phyloP scores from a whole-genome alignment of 2,113 vertebrate species.

The Daphoenositta chrysoptera region DNA sequence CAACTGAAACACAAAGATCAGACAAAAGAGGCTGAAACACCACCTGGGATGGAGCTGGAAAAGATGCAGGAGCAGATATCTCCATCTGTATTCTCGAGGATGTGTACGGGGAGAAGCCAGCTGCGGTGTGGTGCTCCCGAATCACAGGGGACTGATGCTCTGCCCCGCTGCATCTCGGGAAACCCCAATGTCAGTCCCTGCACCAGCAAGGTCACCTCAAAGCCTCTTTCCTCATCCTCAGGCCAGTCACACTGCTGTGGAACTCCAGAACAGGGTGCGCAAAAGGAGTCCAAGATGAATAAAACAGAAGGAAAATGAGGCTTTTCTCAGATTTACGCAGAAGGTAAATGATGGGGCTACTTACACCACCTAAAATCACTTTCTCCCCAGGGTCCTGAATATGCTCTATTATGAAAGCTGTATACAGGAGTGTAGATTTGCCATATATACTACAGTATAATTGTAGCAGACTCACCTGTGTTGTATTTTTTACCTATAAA shows the following conservation, averaged over 20 bases:
- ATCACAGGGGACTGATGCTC: background rate
- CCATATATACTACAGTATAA: background rate
- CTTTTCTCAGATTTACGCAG: background rate
- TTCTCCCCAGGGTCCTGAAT: conserved; percentile 13
- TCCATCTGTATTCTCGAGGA: background rate
- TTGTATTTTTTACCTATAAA: conserved; percentile 34
- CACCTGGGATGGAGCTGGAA: conserved; percentile 41
- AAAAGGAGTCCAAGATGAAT: background rate
- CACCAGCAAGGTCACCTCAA: conserved; percentile 31
- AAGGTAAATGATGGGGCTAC: conserved; percentile 30
- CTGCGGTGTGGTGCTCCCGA: background rate
- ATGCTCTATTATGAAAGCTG: conserved; percentile 14
- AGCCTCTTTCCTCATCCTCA: background rate
- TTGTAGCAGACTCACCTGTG: conserved; percentile 6
- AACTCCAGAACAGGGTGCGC: background rate
- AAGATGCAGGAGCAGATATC: conserved; percentile 18
- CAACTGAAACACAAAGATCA: conserved; percentile 19
- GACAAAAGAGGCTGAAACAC: conserved; percentile 35
- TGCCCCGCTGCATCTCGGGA: background rate
- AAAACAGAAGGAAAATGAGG: conserved; percentile 3
- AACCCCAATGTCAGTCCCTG: background rate
- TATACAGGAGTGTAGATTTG: conserved; percentile 21
- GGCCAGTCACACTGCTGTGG: background rate
- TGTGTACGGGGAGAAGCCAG: background rate
- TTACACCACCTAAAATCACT: conserved; percentile 15